These are phyloP conservation scores for Elegia similella DNA, from an alignment of 2,888 invertebrate species.

Conservation along the genomic window DNA sequence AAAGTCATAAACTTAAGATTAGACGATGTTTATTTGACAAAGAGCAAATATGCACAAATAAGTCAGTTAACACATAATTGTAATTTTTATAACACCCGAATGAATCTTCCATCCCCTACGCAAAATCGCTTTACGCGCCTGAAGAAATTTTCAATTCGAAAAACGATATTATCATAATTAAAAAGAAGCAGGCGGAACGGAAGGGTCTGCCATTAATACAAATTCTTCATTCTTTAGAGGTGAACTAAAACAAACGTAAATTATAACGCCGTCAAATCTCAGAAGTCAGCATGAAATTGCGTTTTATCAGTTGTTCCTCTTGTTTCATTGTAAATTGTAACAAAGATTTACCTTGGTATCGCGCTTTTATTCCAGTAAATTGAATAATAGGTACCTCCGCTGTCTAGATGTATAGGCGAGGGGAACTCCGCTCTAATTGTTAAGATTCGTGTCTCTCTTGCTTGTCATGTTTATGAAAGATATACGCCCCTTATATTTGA, in stretches of 20 bases:
- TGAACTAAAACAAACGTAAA: background rate
- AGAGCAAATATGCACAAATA: too few species aligned
- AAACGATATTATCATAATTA: too few species aligned
- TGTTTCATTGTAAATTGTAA: constrained; percentile 11
- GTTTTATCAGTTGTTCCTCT: constrained; percentile 12
- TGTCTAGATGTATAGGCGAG: constrained; percentile 1
- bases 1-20: too few species aligned
- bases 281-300: constrained; percentile 15
- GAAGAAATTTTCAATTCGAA: too few species aligned
- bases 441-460: background rate
- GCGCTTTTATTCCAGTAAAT: constrained; percentile 9
- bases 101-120: too few species aligned
- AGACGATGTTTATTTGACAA: too few species aligned
- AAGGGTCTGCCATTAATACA: too few species aligned
- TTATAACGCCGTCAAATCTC: background rate
- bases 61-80: too few species aligned
- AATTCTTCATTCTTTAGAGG: background rate
- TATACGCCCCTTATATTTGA: background rate
- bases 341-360: constrained; percentile 14
- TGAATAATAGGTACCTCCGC: constrained; percentile 8
- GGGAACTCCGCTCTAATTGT: constrained; percentile 5
- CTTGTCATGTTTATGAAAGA: background rate
- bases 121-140: too few species aligned
- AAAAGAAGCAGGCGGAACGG: too few species aligned
- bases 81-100: too few species aligned